Base-by-base conservation (phyloP, 1,140 invertebrate species). In the Zaprionus inermis region DNA sequence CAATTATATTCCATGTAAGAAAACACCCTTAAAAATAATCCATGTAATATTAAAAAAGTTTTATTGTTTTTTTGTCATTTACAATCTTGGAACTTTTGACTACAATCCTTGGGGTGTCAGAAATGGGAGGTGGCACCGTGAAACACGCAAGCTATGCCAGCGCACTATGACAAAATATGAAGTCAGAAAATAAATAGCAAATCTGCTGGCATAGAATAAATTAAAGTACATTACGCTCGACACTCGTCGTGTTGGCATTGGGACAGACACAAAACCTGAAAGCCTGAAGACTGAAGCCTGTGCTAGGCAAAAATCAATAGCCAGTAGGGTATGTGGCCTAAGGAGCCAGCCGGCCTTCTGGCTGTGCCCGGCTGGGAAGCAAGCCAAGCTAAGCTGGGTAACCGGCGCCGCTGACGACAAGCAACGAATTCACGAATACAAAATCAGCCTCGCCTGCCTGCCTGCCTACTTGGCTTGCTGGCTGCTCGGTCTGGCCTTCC, bases 201-300 rank as follows among this genome's bases (percentile, higher is more conserved):
- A 81, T 68, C 64, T 55, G 61, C 61, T 82, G 76, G 72, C 65
- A 76, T 60, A 69, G 82, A 86, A 86, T 86, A 86, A 76, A 86
- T 86, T 81, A 79, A 79, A 73, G 64, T 54, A 75, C 82, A 86
- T 88, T 88, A 82, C 61, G 69, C 65, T 67, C 83, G 58, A 82
- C 83, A 86, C 82, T 66, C 72, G 64, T 66, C 70, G 74, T 65
- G 66, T 81, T 63, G 73, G 74, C 64, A 44, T 55, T 54, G 60
- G 61, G 56, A 52, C 65, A 83, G 55, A 72, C 64, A 49, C 3
- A 49, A 67, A 63, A 52, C 11, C 34, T 52, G 64, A 58, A 63
- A 52, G 57, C 32, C 61, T 61, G 14, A 61, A 72, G 41, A 20
- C 18, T 20, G 44, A 52, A 44, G 12, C 24, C 49, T 54, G 57